phyloP scores from a whole-genome alignment of 1,140 invertebrate genomes.

The Drosophila grimshawi region DNA sequence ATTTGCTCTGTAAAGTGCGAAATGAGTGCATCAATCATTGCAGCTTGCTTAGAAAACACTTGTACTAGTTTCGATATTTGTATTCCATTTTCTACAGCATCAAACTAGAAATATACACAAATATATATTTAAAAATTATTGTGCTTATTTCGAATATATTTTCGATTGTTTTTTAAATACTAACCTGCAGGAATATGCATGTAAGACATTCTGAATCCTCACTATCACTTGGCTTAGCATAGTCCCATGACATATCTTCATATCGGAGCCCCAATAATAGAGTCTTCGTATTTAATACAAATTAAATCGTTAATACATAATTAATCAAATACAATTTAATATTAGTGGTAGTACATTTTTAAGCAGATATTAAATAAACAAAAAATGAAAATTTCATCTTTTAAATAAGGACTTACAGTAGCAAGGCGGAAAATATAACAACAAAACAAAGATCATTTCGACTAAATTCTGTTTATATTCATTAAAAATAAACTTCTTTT shows the following conservation, averaged over 20 bases:
- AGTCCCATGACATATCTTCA: slow-evolving; percentile 95
- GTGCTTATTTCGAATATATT: background rate
- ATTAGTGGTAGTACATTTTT: background rate
- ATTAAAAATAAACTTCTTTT: too few relatives aligned
- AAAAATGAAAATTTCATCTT: too few relatives aligned
- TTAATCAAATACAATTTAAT: background rate
- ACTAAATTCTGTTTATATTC: too few relatives aligned
- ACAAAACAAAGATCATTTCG: too few relatives aligned
- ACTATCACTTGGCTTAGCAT: slow-evolving; percentile 93
- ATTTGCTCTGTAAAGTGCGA: slow-evolving; percentile 90
- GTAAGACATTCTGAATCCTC: slow-evolving; percentile 94
- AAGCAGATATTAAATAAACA: too few relatives aligned
- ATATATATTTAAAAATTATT: background rate
- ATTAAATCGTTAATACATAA: background rate
- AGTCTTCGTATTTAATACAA: slow-evolving; percentile 86
- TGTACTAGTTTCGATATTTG: slow-evolving; percentile 92
- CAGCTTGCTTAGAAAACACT: slow-evolving; percentile 95
- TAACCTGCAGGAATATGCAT: slow-evolving; percentile 92
- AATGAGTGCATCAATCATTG: slow-evolving; percentile 96
- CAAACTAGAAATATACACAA: slow-evolving; percentile 87
- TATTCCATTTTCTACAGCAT: slow-evolving; percentile 93
- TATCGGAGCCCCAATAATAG: slow-evolving; percentile 93
- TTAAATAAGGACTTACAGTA: too few relatives aligned
- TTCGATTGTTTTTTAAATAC: background rate
- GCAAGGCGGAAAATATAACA: too few relatives aligned